Percentiles rank a stretch among this genome's conserved stretches.
phyloP scores from a whole-genome alignment of 1,140 invertebrate species.

The Cyphomyrmex costatus region DNA sequence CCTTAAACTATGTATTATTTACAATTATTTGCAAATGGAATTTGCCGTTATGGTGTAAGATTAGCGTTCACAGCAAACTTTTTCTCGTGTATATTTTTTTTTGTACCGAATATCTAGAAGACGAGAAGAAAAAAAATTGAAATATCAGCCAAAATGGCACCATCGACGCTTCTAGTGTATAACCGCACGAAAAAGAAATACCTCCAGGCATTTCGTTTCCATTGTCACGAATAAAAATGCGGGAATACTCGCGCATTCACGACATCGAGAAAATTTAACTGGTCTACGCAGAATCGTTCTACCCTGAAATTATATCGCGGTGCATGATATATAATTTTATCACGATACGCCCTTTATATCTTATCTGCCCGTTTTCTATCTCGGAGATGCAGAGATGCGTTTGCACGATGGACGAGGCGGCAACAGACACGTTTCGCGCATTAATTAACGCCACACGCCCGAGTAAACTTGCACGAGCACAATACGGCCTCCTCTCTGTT shows the following conservation, averaged over 20 bases:
- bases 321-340: background rate
- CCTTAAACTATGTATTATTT: too few species aligned
- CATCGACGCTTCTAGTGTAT: too few species aligned
- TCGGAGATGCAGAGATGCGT: background rate
- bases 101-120: too few species aligned
- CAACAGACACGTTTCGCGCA: constrained; percentile 10
- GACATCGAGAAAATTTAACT: background rate
- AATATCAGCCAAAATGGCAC: too few species aligned
- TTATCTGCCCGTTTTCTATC: background rate
- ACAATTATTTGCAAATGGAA: too few species aligned
- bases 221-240: background rate
- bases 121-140: too few species aligned
- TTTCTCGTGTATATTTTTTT: too few species aligned
- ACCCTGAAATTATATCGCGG: background rate
- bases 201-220: background rate
- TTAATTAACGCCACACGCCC: constrained; percentile 50
- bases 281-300: background rate
- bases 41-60: too few species aligned
- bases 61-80: too few species aligned
- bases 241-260: background rate
- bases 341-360: background rate
- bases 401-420: background rate
- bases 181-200: background rate
- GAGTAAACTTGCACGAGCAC: constrained; percentile 51
- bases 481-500: background rate